These are phyloP conservation scores for Mandrillus leucophaeus DNA, from an alignment of 2,113 vertebrate species.

Conservation along the genomic window DNA sequence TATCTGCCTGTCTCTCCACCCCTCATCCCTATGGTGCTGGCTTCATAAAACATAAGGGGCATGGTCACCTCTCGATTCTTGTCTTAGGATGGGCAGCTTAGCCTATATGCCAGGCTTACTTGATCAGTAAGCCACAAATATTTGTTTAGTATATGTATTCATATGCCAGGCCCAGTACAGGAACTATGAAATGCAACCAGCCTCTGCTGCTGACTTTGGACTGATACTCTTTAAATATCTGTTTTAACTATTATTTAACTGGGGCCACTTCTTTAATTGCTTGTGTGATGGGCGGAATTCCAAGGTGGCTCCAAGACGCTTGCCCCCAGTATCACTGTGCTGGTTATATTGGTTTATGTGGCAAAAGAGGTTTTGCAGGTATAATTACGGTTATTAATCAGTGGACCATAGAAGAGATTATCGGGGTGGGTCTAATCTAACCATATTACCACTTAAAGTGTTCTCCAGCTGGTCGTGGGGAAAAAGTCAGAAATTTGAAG, in stretches of 20 bases:
- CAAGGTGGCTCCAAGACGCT: not conserved
- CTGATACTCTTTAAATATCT: slow-evolving; percentile 26
- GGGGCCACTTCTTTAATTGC: not conserved
- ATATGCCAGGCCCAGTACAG: not conserved
- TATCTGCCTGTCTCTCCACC: not conserved
- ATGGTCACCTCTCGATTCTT: not conserved
- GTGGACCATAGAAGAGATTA: not conserved
- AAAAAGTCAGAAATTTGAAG: not conserved
- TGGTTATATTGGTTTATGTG: not conserved
- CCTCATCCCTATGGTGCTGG: not conserved
- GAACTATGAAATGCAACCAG: not conserved
- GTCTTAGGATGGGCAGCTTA: not conserved
- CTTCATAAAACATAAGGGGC: not conserved
- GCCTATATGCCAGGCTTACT: not conserved
- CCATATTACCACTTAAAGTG: not conserved
- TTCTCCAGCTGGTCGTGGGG: not conserved
- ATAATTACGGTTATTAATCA: not conserved
- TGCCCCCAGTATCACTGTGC: not conserved
- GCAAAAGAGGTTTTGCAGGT: not conserved
- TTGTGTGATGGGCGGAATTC: not conserved
- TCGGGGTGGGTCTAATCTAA: not conserved
- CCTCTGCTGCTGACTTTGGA: not conserved
- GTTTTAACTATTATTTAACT: not conserved
- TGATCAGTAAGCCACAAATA: not conserved
- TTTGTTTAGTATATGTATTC: not conserved